Conservation (phyloP, 2,113 vertebrate genomes). For the Corvus moneduloides region DNA sequence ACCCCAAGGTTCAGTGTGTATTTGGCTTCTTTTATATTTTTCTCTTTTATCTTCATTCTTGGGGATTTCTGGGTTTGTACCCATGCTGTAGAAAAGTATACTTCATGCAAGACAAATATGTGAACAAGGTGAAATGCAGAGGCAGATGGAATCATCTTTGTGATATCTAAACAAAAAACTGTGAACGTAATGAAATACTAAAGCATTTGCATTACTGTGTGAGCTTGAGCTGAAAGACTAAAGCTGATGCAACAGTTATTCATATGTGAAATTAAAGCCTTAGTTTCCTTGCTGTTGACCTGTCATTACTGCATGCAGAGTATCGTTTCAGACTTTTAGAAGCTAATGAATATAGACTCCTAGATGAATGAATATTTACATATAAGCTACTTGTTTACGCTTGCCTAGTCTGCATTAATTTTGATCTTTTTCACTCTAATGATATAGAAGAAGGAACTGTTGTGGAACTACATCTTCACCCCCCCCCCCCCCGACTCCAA, state of each 20-base stretch:
- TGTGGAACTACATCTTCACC: background rate
- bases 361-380: background rate
- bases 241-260: conserved; percentile 16
- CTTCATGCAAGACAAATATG: conserved; percentile 3
- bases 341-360: background rate
- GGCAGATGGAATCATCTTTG: conserved; percentile 37
- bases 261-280: background rate
- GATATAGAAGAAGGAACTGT: background rate
- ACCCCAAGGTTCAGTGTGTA: background rate
- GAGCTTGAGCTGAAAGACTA: conserved; percentile 18
- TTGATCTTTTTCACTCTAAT: background rate
- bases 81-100: background rate
- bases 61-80: background rate
- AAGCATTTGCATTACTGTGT: background rate
- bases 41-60: background rate
- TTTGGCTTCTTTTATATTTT: background rate
- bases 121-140: conserved; percentile 45
- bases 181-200: conserved; percentile 6
- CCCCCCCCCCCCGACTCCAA: background rate
- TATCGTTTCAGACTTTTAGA: background rate
- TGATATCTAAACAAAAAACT: conserved; percentile 19
- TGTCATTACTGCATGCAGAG: background rate
- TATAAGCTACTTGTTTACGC: background rate
- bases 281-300: background rate
- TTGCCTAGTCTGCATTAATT: background rate